These are phyloP conservation scores for Myripristis murdjan DNA, from an alignment of 2,797 vertebrate species.

Conservation along the genomic window DNA sequence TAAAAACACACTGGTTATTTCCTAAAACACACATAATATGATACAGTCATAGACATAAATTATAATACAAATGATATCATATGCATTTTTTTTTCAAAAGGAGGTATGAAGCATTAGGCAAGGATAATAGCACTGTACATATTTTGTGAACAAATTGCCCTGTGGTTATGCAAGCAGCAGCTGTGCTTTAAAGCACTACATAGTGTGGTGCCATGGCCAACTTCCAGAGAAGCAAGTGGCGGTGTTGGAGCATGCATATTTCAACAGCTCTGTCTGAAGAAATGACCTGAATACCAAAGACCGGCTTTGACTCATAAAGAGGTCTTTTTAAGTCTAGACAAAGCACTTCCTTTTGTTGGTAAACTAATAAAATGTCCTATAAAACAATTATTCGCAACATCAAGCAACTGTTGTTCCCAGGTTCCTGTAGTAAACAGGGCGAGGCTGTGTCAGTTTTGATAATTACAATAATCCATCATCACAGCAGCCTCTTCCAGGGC, in stretches of 20 bases:
- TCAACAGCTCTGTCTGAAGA: constrained; percentile 73
- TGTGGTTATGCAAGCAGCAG: constrained; percentile 70
- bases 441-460: constrained; percentile 81
- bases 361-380: constrained; percentile 86
- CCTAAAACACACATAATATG: constrained; percentile 38
- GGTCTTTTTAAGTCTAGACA: constrained; percentile 86
- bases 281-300: constrained; percentile 83
- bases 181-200: constrained; percentile 56
- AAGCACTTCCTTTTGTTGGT: constrained; percentile 87
- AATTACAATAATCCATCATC: constrained; percentile 85
- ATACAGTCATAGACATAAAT: constrained; percentile 26
- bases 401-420: constrained; percentile 69
- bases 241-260: constrained; percentile 71
- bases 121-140: constrained; percentile 57
- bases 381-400: constrained; percentile 85
- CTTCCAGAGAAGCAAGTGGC: constrained; percentile 67
- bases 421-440: constrained; percentile 81
- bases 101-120: constrained; percentile 37
- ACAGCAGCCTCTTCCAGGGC: constrained; percentile 78
- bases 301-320: constrained; percentile 81
- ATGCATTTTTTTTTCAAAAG: constrained; percentile 33
- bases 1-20: constrained; percentile 39
- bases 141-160: constrained; percentile 67
- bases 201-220: constrained; percentile 57
- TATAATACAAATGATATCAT: constrained; percentile 33